Evolutionary conservation across 2,888 invertebrate genomes (phyloP).

Genomic region (Mellilla xanthometata): DNA sequence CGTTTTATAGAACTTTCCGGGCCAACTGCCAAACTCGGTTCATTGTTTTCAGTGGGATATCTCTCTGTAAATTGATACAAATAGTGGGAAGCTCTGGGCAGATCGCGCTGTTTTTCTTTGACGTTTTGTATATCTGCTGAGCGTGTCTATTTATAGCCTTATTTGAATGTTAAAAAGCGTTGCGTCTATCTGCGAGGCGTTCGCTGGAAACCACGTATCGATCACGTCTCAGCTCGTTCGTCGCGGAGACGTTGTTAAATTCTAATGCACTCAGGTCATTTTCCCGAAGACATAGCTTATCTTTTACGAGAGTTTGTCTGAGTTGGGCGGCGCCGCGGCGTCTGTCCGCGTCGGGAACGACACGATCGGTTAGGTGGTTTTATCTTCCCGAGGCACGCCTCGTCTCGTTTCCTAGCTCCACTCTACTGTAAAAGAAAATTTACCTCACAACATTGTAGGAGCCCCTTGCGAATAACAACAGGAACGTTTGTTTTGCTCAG

Average conservation of each 20-base stretch:
- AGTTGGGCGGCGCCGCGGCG: constrained; percentile 54
- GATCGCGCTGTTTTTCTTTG: constrained; percentile 6
- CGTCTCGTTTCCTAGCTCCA: constrained; percentile 20
- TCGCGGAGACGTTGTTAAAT: constrained; percentile 21
- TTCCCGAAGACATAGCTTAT: constrained; percentile 44
- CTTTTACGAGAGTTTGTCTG: constrained; percentile 58
- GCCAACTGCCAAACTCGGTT: constrained; percentile 28
- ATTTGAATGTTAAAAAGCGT: constrained; percentile 13
- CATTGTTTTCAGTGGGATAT: constrained; percentile 27
- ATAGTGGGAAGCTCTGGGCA: constrained; percentile 3
- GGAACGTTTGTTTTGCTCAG: constrained; percentile 15
- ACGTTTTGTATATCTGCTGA: constrained; percentile 6
- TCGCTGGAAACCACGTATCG: constrained; percentile 16
- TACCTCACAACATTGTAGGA: constrained; percentile 16
- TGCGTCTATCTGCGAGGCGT: constrained; percentile 6
- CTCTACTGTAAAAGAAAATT: constrained; percentile 10
- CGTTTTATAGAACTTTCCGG: constrained; percentile 26
- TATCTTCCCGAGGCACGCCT: constrained; percentile 41
- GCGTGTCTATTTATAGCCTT: constrained; percentile 6
- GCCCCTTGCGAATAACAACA: constrained; percentile 22
- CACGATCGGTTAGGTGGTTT: constrained; percentile 36
- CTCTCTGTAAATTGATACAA: constrained; percentile 19
- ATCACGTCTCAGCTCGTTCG: constrained; percentile 14
- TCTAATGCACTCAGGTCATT: constrained; percentile 42
- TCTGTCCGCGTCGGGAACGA: constrained; percentile 47